Percentiles rank a stretch among this genome's conserved stretches.
Conservation (phyloP, 1,140 invertebrate species). For the Camponotus pennsylvanicus region DNA sequence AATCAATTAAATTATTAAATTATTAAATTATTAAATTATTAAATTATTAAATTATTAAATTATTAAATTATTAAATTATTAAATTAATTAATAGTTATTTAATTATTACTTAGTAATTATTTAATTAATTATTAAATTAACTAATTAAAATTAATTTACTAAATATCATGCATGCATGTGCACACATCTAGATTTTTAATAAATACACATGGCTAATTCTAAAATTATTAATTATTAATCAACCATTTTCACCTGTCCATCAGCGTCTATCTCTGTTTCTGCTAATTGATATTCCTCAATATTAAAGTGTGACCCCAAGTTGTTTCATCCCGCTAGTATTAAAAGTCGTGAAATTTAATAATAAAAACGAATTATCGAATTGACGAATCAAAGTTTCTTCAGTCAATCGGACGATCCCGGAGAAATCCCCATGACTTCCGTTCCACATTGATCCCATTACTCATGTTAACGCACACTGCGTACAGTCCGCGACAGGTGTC, state of each 20-base stretch:
- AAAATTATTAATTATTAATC: background rate
- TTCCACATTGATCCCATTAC: conserved; percentile 41
- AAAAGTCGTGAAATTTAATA: background rate
- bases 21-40: too few species aligned
- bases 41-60: background rate
- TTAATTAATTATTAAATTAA: background rate
- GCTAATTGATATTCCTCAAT: background rate
- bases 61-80: background rate
- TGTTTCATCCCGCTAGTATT: background rate
- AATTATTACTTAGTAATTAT: too few species aligned
- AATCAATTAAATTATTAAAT: background rate
- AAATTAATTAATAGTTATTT: too few species aligned
- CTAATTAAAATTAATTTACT: background rate
- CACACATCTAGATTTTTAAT: background rate
- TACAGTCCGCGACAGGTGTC: conserved; percentile 71
- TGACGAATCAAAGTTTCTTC: background rate
- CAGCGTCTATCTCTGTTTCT: background rate
- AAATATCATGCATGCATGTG: background rate
- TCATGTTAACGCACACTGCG: conserved; percentile 20
- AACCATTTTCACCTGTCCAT: background rate
- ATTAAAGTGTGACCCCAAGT: background rate
- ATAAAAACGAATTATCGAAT: conserved; percentile 9
- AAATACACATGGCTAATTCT: background rate
- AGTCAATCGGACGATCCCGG: background rate
- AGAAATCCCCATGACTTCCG: conserved; percentile 37